A percentile compares a stretch with the other conserved stretches of the same genome.
Conservation (phyloP, 92 coral and sea anemone genomes). For the Pocillopora grandis region DNA sequence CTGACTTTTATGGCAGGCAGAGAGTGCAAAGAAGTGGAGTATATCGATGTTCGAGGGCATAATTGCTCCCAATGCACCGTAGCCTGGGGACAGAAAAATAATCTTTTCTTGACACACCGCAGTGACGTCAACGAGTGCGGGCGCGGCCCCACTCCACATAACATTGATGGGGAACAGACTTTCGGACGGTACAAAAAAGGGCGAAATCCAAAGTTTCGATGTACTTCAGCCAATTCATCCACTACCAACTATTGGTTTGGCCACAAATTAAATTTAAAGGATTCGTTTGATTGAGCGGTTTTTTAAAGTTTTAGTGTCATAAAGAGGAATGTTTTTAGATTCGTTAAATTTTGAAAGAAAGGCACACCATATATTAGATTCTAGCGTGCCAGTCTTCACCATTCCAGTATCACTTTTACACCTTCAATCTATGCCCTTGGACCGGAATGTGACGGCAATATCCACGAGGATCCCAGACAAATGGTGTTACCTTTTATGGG, state of each 20-base stretch:
- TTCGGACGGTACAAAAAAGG: constrained; percentile 16
- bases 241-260: constrained; percentile 11
- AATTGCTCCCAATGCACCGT: constrained; percentile 36
- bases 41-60: constrained; percentile 34
- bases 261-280: neutral
- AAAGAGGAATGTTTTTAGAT: too few species aligned
- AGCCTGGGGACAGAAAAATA: neutral
- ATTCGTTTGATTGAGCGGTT: too few species aligned
- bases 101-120: neutral
- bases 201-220: neutral
- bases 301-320: too few species aligned
- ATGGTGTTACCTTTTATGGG: too few species aligned
- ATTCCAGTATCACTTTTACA: too few species aligned
- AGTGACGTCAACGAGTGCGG: constrained; percentile 1
- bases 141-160: neutral
- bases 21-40: constrained; percentile 26
- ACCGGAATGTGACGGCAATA: too few species aligned
- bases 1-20: neutral
- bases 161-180: neutral
- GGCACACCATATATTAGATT: too few species aligned
- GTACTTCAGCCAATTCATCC: neutral
- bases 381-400: too few species aligned
- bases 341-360: too few species aligned
- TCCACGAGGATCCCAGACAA: too few species aligned
- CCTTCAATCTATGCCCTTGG: too few species aligned